Evolutionary conservation across 1,140 invertebrate genomes (phyloP).

Genomic region (Heliconius congener): DNA sequence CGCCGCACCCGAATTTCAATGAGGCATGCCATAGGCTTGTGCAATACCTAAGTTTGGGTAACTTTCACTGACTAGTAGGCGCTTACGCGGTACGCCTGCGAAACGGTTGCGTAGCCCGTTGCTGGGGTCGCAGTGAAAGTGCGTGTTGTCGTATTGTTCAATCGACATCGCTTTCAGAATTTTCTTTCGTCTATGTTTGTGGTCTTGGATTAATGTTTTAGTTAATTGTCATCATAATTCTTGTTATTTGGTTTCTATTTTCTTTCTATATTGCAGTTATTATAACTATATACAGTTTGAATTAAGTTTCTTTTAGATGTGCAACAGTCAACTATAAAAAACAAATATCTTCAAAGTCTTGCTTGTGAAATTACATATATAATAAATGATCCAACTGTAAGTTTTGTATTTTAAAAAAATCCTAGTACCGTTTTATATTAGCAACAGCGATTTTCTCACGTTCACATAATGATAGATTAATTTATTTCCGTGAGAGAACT

Average conservation of each 20-base stretch:
- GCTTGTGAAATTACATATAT: not conserved
- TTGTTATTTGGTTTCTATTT: not conserved
- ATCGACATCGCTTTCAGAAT: constrained; percentile 44
- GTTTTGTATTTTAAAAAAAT: not conserved
- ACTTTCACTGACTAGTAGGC: constrained; percentile 71
- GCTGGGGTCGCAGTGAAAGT: constrained; percentile 75
- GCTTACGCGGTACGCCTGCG: constrained; percentile 73
- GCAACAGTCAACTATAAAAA: not conserved
- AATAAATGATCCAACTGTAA: not conserved
- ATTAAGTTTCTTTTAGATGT: not conserved
- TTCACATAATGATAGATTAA: constrained; percentile 37
- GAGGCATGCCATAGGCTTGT: constrained; percentile 69
- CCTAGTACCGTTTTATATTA: constrained; percentile 13
- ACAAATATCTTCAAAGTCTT: not conserved
- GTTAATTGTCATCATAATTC: not conserved
- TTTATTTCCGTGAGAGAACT: constrained; percentile 41
- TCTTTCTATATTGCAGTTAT: not conserved
- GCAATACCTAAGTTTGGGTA: constrained; percentile 77
- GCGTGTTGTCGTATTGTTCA: constrained; percentile 54
- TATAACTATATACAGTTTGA: not conserved
- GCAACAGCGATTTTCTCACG: constrained; percentile 41
- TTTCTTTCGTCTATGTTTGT: constrained; percentile 25
- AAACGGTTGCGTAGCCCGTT: constrained; percentile 70
- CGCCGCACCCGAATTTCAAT: constrained; percentile 77
- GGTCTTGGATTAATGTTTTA: not conserved